Base-by-base conservation (phyloP, 2,797 vertebrate species). In the Onychomys torridus region DNA sequence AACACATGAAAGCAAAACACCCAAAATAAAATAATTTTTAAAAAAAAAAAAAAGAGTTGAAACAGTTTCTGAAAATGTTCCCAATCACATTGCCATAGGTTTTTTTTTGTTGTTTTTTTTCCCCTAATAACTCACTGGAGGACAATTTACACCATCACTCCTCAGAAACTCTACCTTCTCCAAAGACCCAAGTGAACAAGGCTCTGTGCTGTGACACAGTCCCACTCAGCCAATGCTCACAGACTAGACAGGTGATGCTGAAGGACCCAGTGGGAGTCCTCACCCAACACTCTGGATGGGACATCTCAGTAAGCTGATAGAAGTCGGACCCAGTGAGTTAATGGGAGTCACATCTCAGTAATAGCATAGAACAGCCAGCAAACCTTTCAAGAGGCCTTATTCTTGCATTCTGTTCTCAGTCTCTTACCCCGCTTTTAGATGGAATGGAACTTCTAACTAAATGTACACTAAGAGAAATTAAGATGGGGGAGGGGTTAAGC, bases 41-140 rank as follows among this genome's bases (percentile, higher is more conserved):
- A 16, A 46, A 25, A 43, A 2, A 25, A n/a, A 55, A 79, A 23
- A 69, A 32, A 19, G 61, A 92, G 49, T 63, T 93, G 37, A 81
- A 81, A 85, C 0, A 46, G 32, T 77, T 93, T 95, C 78, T 85
- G 63, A 91, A 97, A 86, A 83, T 23, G 37, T 89, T 86, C 83
- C 52, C 32, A 76, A 40, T 83, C 46, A 76, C 4, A 76, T 61
- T 65, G 52, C 32, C 85, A 85, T 13, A 75, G 37, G 57, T 37
- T 2, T 49, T 89, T 87, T 85, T 89, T 52, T n/a, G n/a, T 87
- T 85, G n/a, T 52, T 37, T 2, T 49, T 89, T 87, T 85, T 89
- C 14, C 13, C 84, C 91, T 93, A 79, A 73, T 6, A 92, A 40
- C 27, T 90, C 79, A 76, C 7, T 86, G 43, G 46, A 84, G 27